phyloP scores from a whole-genome alignment of 1,140 invertebrate genomes.

The Musca vetustissima region DNA sequence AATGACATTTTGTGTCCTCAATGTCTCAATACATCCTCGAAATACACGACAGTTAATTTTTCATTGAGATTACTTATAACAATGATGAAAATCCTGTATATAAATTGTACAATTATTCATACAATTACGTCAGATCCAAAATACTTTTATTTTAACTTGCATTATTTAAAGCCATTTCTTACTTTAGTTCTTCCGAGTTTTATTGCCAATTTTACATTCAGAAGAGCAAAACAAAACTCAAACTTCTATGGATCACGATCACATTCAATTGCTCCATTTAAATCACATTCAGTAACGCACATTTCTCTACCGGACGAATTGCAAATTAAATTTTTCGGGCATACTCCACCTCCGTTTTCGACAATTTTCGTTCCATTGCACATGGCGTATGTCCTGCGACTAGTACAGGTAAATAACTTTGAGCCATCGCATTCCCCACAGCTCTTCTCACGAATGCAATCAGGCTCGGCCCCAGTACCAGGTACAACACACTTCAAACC shows the following conservation, averaged over 20 bases:
- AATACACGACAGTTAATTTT: too few relatives aligned
- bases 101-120: too few relatives aligned
- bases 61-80: too few relatives aligned
- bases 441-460: constrained; percentile 24
- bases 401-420: constrained; percentile 42
- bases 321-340: constrained; percentile 34
- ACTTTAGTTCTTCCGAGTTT: too few relatives aligned
- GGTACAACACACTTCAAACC: not conserved
- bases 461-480: not conserved
- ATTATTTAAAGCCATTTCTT: too few relatives aligned
- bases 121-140: too few relatives aligned
- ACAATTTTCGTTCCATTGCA: constrained; percentile 31
- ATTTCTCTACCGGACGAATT: constrained; percentile 34
- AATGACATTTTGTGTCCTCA: too few relatives aligned
- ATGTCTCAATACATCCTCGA: too few relatives aligned
- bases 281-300: constrained; percentile 38
- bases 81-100: too few relatives aligned
- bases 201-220: too few relatives aligned
- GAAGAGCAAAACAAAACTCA: too few relatives aligned
- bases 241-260: constrained; percentile 3
- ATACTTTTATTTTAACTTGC: too few relatives aligned
- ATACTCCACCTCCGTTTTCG: constrained; percentile 24
- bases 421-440: constrained; percentile 34
- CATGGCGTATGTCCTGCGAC: constrained; percentile 40
- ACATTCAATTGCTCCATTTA: not conserved